Conservation (phyloP, 2,113 vertebrate genomes). For the Ploceus nigricollis region DNA sequence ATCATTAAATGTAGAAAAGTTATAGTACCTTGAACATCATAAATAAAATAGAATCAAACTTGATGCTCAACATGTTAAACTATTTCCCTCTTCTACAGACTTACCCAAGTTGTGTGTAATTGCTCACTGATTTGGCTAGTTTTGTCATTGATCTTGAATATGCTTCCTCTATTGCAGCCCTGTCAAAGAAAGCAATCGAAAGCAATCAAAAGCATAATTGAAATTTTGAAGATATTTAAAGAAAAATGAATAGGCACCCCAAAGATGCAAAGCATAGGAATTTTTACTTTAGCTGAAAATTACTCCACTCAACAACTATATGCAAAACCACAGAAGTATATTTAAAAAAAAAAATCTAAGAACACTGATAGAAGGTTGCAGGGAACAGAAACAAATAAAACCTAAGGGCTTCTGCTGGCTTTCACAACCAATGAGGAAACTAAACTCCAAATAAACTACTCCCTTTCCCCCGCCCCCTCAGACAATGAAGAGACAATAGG, state of each 20-base stretch:
- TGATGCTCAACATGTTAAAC: not conserved
- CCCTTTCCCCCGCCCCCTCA: not conserved
- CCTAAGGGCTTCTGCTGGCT: not conserved
- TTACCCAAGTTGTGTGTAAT: conserved; percentile 92
- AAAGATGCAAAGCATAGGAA: not conserved
- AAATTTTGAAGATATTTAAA: not conserved
- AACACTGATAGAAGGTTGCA: not conserved
- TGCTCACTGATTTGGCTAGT: conserved; percentile 88
- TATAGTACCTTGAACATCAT: not conserved
- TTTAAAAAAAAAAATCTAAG: not conserved
- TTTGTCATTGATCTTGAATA: conserved; percentile 94
- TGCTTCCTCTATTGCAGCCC: conserved; percentile 88
- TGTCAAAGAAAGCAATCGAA: conserved; percentile 68
- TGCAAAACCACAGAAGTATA: not conserved
- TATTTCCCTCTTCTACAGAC: not conserved
- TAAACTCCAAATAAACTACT: not conserved
- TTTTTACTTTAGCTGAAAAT: not conserved
- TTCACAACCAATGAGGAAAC: not conserved
- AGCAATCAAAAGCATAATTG: conserved; percentile 3
- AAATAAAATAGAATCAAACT: not conserved
- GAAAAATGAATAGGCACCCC: not conserved
- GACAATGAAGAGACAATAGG: not conserved
- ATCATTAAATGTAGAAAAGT: not conserved
- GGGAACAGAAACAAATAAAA: not conserved
- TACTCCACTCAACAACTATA: not conserved